Conservation (phyloP, 2,797 vertebrate species). For the Crocodylus rhombifer region DNA sequence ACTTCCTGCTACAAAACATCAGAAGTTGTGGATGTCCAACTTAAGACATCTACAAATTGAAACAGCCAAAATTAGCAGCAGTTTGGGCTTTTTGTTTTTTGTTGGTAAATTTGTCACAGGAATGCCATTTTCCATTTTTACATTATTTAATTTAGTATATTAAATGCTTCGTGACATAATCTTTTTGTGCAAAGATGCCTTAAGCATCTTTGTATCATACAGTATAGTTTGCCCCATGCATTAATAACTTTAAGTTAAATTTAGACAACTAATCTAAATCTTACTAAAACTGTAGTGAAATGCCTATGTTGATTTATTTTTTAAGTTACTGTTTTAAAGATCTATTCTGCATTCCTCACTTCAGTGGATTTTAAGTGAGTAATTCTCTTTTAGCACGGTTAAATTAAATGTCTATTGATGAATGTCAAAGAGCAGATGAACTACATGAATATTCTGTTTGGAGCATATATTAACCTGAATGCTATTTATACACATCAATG, state of each 20-base stretch:
- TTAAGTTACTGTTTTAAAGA: neutral
- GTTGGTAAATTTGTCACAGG: neutral
- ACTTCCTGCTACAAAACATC: neutral
- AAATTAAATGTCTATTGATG: neutral
- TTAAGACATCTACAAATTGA: neutral
- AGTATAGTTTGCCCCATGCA: neutral
- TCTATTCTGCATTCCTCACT: neutral
- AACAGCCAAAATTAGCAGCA: neutral
- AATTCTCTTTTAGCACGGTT: neutral
- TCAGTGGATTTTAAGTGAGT: neutral
- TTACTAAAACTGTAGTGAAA: neutral
- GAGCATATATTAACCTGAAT: neutral
- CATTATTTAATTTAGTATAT: neutral
- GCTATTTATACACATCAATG: neutral
- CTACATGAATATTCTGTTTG: neutral
- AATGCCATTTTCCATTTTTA: neutral
- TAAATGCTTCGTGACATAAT: neutral
- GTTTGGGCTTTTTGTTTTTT: neutral
- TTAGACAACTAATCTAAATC: neutral
- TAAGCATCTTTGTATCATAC: neutral
- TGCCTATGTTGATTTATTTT: neutral
- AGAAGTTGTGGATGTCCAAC: neutral
- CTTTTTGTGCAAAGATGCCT: neutral
- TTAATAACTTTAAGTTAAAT: neutral
- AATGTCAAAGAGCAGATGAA: neutral